phyloP scores from a whole-genome alignment of 2,888 invertebrate genomes.

The Leistus spinibarbis region DNA sequence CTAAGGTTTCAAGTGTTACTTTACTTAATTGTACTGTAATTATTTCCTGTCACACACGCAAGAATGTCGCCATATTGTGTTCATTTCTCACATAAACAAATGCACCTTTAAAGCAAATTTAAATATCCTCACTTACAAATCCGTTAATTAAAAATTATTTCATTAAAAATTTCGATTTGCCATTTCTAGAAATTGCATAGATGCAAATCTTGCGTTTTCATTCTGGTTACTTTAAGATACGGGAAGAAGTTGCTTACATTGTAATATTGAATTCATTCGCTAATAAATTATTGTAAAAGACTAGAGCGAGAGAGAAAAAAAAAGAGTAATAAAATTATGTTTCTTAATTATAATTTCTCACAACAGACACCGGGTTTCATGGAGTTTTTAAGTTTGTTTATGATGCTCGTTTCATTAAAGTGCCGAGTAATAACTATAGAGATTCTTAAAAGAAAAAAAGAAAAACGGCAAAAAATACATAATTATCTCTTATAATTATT shows the following conservation, averaged over 20 bases:
- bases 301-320: too few relatives aligned
- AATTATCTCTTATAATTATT: background rate
- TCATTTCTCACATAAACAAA: background rate
- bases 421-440: background rate
- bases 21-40: constrained; percentile 3
- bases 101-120: too few relatives aligned
- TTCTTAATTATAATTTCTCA: background rate
- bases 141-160: too few relatives aligned
- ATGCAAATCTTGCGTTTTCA: too few relatives aligned
- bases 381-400: background rate
- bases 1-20: constrained; percentile 1
- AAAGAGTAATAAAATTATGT: background rate
- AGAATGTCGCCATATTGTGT: background rate
- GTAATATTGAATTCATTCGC: background rate
- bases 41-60: constrained; percentile 1
- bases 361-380: background rate
- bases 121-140: too few relatives aligned
- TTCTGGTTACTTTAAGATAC: too few relatives aligned
- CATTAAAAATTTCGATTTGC: too few relatives aligned
- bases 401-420: background rate
- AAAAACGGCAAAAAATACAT: background rate
- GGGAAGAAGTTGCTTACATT: too few relatives aligned
- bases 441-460: background rate
- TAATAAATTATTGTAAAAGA: background rate
- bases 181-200: too few relatives aligned